These are phyloP conservation scores for Macquaria australasica DNA, from an alignment of 2,113 vertebrate genomes.

Conservation along the genomic window DNA sequence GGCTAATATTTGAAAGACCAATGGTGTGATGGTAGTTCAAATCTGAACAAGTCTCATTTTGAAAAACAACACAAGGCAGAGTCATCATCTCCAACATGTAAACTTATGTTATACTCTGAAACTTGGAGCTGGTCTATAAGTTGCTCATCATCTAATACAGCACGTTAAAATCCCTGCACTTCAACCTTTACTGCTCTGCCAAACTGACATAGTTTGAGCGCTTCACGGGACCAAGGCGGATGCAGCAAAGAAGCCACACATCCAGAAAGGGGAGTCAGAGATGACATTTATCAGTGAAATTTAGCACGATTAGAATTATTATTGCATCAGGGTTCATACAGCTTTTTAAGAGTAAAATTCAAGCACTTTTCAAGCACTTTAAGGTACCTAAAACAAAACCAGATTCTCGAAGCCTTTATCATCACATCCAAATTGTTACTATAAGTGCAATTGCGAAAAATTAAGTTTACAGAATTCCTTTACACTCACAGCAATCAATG, in stretches of 20 bases:
- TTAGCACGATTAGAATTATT: background rate
- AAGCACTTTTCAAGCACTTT: no score
- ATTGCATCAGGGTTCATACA: no score
- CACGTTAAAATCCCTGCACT: background rate
- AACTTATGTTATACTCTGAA: background rate
- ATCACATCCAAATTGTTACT: no score
- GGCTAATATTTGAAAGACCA: background rate
- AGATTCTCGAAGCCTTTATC: no score
- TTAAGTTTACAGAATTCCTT: no score
- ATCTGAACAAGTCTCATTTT: background rate
- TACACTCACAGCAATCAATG: no score
- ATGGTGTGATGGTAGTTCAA: background rate
- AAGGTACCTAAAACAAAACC: no score
- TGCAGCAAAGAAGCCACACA: background rate
- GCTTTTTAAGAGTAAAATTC: no score
- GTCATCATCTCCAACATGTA: background rate
- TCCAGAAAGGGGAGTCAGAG: background rate
- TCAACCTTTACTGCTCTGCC: constrained; percentile 38
- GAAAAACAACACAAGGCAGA: background rate
- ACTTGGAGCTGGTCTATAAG: background rate
- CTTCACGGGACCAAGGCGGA: background rate
- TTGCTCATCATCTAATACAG: constrained; percentile 15
- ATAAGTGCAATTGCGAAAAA: no score
- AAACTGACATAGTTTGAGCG: constrained; percentile 8
- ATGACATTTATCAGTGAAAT: background rate